Conservation (phyloP, 2,113 vertebrate species). For the Todiramphus chloris region DNA sequence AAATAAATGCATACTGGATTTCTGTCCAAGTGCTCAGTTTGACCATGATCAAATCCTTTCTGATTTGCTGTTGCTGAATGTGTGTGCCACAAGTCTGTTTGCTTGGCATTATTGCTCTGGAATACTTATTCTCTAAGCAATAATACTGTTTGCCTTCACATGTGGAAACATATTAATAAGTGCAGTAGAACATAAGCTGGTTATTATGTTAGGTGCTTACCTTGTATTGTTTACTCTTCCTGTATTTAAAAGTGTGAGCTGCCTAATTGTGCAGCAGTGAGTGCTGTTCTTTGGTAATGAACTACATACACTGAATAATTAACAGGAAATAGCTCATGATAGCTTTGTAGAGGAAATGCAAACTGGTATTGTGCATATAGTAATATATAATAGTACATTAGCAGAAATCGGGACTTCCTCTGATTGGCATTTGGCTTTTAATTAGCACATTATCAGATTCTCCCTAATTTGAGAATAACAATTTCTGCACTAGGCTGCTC, state of each 20-base stretch:
- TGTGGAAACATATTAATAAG: conserved; percentile 5
- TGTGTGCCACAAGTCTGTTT: not conserved
- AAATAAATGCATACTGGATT: conserved; percentile 17
- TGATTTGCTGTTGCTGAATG: not conserved
- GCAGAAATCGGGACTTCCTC: not conserved
- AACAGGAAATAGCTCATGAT: not conserved
- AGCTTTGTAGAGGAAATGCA: not conserved
- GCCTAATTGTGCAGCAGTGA: not conserved
- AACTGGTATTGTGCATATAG: not conserved
- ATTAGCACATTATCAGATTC: not conserved
- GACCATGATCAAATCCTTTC: not conserved
- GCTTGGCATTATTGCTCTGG: not conserved
- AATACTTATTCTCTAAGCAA: conserved; percentile 14
- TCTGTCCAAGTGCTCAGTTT: not conserved
- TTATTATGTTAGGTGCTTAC: not conserved
- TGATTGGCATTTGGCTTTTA: not conserved
- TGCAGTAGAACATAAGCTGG: not conserved
- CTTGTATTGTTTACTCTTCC: not conserved
- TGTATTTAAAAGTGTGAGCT: not conserved
- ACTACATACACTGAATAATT: not conserved
- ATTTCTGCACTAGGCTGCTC: not conserved
- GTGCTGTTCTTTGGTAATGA: not conserved
- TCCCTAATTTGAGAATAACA: not conserved
- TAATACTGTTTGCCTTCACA: not conserved
- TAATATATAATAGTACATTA: not conserved